Evolutionary conservation across 2,888 invertebrate genomes (phyloP).

Genomic region (Lucinisca nassula): DNA sequence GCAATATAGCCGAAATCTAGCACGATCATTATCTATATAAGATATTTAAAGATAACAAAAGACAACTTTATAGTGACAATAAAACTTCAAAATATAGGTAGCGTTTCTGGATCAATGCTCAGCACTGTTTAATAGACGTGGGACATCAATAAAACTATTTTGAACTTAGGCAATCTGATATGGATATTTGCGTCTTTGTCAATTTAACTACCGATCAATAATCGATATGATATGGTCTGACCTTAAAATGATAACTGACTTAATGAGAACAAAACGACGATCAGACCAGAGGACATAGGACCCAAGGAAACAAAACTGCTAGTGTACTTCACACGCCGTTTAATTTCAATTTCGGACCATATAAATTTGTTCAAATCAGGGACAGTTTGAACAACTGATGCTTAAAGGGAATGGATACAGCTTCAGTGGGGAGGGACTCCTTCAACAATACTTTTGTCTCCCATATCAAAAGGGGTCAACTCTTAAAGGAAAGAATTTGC

Average conservation of each 20-base stretch:
- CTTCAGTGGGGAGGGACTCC: too few relatives aligned
- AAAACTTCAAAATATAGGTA: slow-evolving; percentile 4
- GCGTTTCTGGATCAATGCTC: background rate
- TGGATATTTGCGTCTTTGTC: background rate
- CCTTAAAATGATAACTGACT: background rate
- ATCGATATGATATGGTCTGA: slow-evolving; percentile 6
- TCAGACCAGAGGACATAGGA: too few relatives aligned
- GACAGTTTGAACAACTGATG: too few relatives aligned
- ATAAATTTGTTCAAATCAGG: too few relatives aligned
- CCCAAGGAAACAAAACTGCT: too few relatives aligned
- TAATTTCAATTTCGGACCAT: too few relatives aligned
- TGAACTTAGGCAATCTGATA: background rate
- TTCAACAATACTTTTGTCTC: too few relatives aligned
- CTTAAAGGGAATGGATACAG: too few relatives aligned
- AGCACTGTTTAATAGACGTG: background rate
- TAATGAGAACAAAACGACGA: too few relatives aligned
- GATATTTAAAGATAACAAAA: background rate
- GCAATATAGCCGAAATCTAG: background rate
- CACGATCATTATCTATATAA: background rate
- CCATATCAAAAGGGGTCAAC: too few relatives aligned
- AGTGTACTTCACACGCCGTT: too few relatives aligned
- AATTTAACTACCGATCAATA: slow-evolving; percentile 1
- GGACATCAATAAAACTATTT: background rate
- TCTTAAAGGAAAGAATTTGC: too few relatives aligned
- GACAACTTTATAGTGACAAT: background rate